phyloP scores from a whole-genome alignment of 2,113 vertebrate species.

The Hylia prasina region DNA sequence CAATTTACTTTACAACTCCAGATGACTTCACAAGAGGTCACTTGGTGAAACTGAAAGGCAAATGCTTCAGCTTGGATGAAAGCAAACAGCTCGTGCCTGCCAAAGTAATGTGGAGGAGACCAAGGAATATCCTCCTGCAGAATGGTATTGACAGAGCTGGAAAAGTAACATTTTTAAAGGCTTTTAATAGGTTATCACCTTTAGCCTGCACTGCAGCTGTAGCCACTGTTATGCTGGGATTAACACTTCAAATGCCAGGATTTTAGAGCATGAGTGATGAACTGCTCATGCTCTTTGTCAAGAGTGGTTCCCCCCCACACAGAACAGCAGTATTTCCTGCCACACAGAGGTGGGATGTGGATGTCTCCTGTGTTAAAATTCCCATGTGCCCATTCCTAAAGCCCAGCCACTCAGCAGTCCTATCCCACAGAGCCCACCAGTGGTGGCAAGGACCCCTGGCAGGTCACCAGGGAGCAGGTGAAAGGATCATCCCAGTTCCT shows the following conservation, averaged over 20 bases:
- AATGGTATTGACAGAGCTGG: background rate
- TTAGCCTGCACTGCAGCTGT: background rate
- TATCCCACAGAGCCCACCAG: background rate
- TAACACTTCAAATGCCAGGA: background rate
- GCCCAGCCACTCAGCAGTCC: accelerated
- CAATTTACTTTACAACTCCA: slow-evolving; percentile 8
- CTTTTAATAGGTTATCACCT: background rate
- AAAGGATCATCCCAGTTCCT: background rate
- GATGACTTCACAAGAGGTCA: slow-evolving; percentile 24
- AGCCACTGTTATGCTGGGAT: background rate
- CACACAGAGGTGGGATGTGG: background rate
- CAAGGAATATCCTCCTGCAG: background rate
- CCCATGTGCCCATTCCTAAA: accelerated
- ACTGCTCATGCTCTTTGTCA: background rate
- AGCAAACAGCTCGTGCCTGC: background rate
- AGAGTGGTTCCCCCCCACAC: background rate
- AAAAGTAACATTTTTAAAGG: background rate
- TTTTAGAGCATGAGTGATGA: background rate
- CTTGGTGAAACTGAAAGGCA: background rate
- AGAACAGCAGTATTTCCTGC: background rate
- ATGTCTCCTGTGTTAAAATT: accelerated
- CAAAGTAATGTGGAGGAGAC: accelerated
- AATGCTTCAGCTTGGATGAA: background rate
- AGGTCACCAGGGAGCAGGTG: background rate
- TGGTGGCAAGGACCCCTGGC: background rate